Conservation (phyloP, 2,888 invertebrate genomes). For the Tipula confusa region DNA sequence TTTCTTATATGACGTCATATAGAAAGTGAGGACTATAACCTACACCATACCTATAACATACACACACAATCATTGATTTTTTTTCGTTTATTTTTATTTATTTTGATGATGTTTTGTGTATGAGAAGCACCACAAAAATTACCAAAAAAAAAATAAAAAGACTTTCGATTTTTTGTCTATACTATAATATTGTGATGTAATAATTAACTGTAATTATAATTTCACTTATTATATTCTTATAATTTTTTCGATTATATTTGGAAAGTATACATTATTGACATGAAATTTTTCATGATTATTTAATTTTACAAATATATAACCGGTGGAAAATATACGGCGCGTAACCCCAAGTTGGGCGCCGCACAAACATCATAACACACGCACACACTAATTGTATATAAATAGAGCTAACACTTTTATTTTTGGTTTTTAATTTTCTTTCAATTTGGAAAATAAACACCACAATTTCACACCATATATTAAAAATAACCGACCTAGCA, state of each 20-base stretch:
- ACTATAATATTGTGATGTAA: neutral
- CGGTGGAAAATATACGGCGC: neutral
- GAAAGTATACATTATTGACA: conserved; percentile 3
- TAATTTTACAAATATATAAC: neutral
- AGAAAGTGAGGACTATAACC: conserved; percentile 25
- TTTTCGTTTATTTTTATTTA: conserved; percentile 1
- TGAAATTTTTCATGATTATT: neutral
- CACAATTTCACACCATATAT: neutral
- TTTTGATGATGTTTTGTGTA: conserved; percentile 13
- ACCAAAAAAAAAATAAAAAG: neutral
- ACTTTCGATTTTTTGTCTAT: conserved; percentile 25
- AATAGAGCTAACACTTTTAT: neutral
- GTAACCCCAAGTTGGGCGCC: neutral
- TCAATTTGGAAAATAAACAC: neutral
- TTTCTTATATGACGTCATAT: neutral
- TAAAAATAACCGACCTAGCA: conserved; percentile 12
- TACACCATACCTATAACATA: neutral
- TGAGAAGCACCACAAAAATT: conserved; percentile 3
- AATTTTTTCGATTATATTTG: neutral
- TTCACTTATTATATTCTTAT: conserved; percentile 25
- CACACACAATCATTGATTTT: neutral
- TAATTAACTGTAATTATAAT: conserved; percentile 20
- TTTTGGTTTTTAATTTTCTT: neutral
- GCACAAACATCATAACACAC: neutral
- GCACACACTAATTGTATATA: no score